Conservation (phyloP, 2,888 invertebrate species). For the Laothoe populi region DNA sequence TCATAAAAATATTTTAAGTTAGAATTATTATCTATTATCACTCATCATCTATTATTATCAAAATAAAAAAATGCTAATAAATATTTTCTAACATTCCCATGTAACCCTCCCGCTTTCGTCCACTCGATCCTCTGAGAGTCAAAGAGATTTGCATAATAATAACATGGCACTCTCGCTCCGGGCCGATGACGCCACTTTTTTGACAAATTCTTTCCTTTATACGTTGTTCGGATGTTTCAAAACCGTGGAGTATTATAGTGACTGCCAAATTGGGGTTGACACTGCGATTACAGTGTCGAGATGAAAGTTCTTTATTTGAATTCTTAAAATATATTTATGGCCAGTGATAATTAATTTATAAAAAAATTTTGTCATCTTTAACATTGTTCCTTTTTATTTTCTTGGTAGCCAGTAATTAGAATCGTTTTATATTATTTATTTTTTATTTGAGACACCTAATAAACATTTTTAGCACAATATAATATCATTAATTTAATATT, state of each 20-base stretch:
- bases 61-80: no score
- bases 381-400: no score
- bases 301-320: not conserved
- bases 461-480: no score
- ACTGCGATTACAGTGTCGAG: not conserved
- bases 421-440: no score
- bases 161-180: slow-evolving; percentile 49
- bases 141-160: slow-evolving; percentile 75
- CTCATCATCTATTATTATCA: no score
- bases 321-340: not conserved
- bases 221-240: slow-evolving; percentile 50
- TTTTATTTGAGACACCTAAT: no score
- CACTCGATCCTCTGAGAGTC: slow-evolving; percentile 47
- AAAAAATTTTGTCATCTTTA: no score
- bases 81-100: slow-evolving; percentile 37
- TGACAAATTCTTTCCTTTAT: slow-evolving; percentile 66
- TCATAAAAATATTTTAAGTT: no score
- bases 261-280: slow-evolving; percentile 5
- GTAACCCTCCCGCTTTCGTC: slow-evolving; percentile 45
- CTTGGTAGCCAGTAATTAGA: no score
- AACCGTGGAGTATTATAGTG: slow-evolving; percentile 6
- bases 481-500: no score
- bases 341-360: not conserved
- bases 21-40: no score
- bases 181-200: slow-evolving; percentile 49